Evolutionary conservation across 2,888 invertebrate species (phyloP).

Genomic region (Lamellibrachia satsuma): DNA sequence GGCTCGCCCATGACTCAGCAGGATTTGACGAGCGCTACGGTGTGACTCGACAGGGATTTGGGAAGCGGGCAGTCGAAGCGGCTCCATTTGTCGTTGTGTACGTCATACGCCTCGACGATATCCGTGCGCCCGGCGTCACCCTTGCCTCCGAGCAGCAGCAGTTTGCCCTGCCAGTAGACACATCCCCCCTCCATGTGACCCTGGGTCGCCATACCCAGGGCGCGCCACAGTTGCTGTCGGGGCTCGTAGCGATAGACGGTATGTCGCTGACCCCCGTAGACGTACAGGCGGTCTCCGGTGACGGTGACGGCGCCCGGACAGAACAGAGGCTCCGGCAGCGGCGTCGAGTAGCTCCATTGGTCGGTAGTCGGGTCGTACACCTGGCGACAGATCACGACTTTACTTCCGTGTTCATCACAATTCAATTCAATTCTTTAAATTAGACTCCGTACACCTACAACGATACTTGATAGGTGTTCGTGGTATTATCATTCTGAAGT

Average conservation of each 20-base stretch:
- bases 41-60: slow-evolving; percentile 5
- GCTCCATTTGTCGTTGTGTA: neutral
- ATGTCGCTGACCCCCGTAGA: neutral
- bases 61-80: neutral
- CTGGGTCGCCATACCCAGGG: neutral
- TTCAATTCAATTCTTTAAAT: too few relatives aligned
- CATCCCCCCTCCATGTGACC: neutral
- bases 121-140: neutral
- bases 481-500: too few relatives aligned
- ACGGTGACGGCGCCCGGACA: neutral
- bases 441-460: too few relatives aligned
- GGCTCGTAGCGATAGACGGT: slow-evolving; percentile 17
- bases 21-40: neutral
- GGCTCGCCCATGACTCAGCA: neutral
- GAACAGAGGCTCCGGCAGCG: neutral
- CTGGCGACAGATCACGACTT: neutral
- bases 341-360: neutral
- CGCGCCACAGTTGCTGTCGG: neutral
- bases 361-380: neutral
- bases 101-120: slow-evolving; percentile 4
- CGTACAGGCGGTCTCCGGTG: neutral
- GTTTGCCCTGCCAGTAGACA: neutral
- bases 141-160: neutral
- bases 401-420: neutral
- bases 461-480: too few relatives aligned